Base-by-base conservation (phyloP, 2,888 invertebrate species). In the Stenodera caucasica region DNA sequence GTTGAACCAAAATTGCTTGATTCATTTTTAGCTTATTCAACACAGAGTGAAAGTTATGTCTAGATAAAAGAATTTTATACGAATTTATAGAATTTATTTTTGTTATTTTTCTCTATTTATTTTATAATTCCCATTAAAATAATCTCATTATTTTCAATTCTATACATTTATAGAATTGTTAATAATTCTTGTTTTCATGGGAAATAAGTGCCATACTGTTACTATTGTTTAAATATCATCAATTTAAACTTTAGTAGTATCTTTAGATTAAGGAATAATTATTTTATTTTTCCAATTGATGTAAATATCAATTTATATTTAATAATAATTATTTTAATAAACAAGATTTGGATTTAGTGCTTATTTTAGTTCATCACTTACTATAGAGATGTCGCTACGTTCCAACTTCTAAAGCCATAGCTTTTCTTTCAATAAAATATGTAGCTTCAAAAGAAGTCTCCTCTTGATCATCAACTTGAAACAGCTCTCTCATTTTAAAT, bases 11-110 rank as follows among this genome's bases (percentile, higher is more conserved):
- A 89, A 72, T 81, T 92, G 11, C 85, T 91, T 81, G 92, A 92
- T 75, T 90, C 91, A 0, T 88, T 92, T 68, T 85, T 91, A 78
- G 82, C 90, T 35, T 92, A 91, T 78, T 91, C 92, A 0, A 87
- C 90, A 26, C 88, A 89, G 70, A 89, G 90, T 76, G 91, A 92
- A 78, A 91, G 91, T 76, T 91, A 90, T 77, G 91, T 91, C 45
- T 91, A 80, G 81, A 49, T 61, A 55, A 49, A 35, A 57, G 26
- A 29, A 8, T 49, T 26, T 26, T 29, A 35, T 45, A 32, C 33
- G 37, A 60, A 21, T 49, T 35, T 51, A 9, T 33, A 53, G 14
- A 33, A 57, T 58, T 61, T 61, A 61, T 55, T 15, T 6, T 56
- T 60, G 53, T 56, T 60, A 21, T 49, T 55, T 60, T 52, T 58